Percentiles rank a stretch among this genome's conserved stretches.
phyloP scores from a whole-genome alignment of 2,113 vertebrate species.

The Larimichthys polyactis region DNA sequence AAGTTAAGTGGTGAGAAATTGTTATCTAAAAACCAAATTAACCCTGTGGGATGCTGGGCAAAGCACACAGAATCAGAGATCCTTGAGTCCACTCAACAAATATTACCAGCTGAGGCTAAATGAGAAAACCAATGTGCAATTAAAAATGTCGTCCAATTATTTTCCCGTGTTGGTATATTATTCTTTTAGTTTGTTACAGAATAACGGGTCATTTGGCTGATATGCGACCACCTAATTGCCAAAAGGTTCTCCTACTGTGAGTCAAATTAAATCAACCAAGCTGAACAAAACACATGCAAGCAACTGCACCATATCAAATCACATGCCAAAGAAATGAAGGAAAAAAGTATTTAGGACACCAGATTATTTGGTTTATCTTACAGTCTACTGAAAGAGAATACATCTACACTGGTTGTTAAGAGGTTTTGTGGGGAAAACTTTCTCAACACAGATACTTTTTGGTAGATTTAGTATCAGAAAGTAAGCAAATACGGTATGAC shows the following conservation, averaged over 20 bases:
- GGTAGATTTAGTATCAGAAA: conserved; percentile 25
- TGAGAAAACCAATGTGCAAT: conserved; percentile 18
- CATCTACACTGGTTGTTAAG: conserved; percentile 12
- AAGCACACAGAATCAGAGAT: conserved; percentile 25
- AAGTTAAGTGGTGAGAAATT: conserved; percentile 50
- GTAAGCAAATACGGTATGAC: conserved; percentile 7
- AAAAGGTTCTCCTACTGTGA: conserved; percentile 43
- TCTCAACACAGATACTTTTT: neutral
- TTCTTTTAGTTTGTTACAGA: conserved; percentile 23
- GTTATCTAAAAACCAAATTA: conserved; percentile 48
- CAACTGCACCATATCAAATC: conserved; percentile 29
- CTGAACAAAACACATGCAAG: conserved; percentile 30
- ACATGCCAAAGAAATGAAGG: conserved; percentile 27
- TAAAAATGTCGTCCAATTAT: conserved; percentile 33
- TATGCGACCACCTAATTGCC: conserved; percentile 45
- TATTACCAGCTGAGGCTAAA: conserved; percentile 28
- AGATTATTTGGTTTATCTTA: conserved; percentile 34
- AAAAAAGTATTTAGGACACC: conserved; percentile 36
- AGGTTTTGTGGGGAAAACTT: conserved; percentile 22
- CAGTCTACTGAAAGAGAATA: conserved; percentile 31
- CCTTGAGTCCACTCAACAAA: conserved; percentile 21
- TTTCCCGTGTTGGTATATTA: conserved; percentile 14
- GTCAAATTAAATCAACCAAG: conserved; percentile 54
- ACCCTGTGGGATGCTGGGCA: conserved; percentile 14
- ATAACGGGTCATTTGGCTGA: conserved; percentile 45